Evolutionary conservation across 2,888 invertebrate genomes (phyloP), one percentile per base, ranked within the genome.

Genomic region (Leptura quadrifasciata): DNA sequence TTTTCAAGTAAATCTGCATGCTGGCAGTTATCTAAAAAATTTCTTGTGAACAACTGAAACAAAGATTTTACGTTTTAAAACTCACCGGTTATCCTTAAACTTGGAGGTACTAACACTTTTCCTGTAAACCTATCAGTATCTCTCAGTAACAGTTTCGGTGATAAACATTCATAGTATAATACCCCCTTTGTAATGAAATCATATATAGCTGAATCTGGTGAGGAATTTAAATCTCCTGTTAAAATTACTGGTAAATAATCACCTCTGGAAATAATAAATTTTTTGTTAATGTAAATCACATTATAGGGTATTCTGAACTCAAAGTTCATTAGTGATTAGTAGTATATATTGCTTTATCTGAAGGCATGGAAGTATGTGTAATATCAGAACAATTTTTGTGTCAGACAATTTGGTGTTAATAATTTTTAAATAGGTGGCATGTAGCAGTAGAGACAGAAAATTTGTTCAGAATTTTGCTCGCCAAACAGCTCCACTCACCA

Each of bases 181-280:
- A 87, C 84, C 17, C 96, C 96, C 24, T 89, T 89, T 0, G 92
- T 91, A 65, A 97, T 88, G 61, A 97, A 92, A 72, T 92, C 89
- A 84, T 95, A 93, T 0, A 97, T 92, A 1, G 93, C 92, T 55
- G 95, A 94, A 58, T 92, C 88, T 0, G 97, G 96, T 74, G 92
- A 90, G 1, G 95, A 93, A 89, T 99, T 99, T 78, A 99, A 95
- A 89, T 99, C 99, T 0, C 99, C 99, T 4, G 96, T 95, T 76
- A 99, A 82, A 76, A 99, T 93, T 5, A 96, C 92, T 0, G 98
- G 97, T 54, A 93, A 87, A 86, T 95, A 79, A 31, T 75, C 67
- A 24, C 73, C 15, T 31, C 27, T 31, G 6, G 8, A 31, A 31
- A 8, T 3, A 24, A 24, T 31, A 31, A 31, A 31, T 5, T 24